These are phyloP conservation scores for Hirtodrosophila duncani DNA, from an alignment of 2,888 invertebrate species.

Conservation along the genomic window DNA sequence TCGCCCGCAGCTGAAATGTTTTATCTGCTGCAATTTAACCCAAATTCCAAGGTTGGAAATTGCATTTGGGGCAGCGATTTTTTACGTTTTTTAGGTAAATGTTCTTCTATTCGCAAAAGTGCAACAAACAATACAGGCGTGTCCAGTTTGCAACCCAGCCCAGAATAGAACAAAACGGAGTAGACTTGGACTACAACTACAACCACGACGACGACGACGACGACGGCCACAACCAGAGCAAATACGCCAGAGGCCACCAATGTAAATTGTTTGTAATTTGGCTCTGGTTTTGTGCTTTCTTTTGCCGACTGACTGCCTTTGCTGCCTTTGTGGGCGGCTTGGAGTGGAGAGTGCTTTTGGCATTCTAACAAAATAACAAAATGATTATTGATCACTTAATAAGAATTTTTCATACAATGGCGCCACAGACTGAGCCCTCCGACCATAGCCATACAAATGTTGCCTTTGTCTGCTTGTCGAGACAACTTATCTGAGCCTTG, in stretches of 20 bases:
- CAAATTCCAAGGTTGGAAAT: slow-evolving; percentile 64
- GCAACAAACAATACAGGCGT: slow-evolving; percentile 33
- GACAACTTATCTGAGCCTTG: slow-evolving; percentile 14
- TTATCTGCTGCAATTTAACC: slow-evolving; percentile 69
- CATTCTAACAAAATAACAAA: slow-evolving; percentile 71
- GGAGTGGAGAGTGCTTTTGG: slow-evolving; percentile 53
- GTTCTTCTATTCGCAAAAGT: no score
- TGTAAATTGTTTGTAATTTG: slow-evolving; percentile 71
- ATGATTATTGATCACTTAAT: slow-evolving; percentile 73
- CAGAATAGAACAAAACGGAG: slow-evolving; percentile 4
- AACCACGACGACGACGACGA: slow-evolving; percentile 13
- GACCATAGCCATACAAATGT: slow-evolving; percentile 25
- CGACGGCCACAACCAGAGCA: slow-evolving; percentile 22
- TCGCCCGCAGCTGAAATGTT: slow-evolving; percentile 53
- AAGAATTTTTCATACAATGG: slow-evolving; percentile 62
- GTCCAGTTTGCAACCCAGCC: slow-evolving; percentile 23
- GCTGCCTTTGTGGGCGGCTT: slow-evolving; percentile 26
- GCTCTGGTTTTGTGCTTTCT: slow-evolving; percentile 41
- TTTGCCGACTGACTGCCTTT: slow-evolving; percentile 20
- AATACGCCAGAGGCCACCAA: slow-evolving; percentile 49
- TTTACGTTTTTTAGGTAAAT: slow-evolving; percentile 4
- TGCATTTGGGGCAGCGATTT: slow-evolving; percentile 63
- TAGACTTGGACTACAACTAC: not conserved
- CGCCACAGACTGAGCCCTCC: slow-evolving; percentile 36
- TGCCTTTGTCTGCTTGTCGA: slow-evolving; percentile 33